Evolutionary conservation across 2,888 invertebrate species (phyloP).

Genomic region (Himalopsyche kuldschensis): DNA sequence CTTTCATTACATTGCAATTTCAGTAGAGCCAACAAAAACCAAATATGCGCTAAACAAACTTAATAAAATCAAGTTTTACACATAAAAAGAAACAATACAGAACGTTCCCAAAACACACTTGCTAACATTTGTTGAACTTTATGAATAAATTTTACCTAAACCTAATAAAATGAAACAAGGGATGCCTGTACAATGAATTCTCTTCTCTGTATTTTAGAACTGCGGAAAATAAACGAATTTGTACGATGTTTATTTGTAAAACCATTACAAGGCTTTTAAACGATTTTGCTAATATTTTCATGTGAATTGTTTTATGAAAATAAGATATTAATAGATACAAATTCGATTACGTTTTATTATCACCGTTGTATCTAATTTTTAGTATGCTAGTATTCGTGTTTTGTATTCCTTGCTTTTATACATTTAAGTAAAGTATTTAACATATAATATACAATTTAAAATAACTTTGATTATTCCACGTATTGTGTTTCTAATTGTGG

Average conservation of each 20-base stretch:
- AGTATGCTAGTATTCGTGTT: no score
- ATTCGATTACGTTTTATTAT: no score
- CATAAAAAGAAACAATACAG: conserved; percentile 4
- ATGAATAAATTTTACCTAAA: neutral
- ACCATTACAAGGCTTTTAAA: no score
- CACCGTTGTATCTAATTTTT: no score
- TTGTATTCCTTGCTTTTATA: no score
- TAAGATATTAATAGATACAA: no score
- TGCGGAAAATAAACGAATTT: neutral
- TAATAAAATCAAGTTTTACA: neutral
- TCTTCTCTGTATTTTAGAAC: neutral
- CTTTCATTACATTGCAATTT: neutral
- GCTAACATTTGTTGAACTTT: neutral
- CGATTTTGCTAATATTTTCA: no score
- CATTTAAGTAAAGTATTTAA: no score
- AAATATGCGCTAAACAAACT: neutral
- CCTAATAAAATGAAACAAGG: conserved; percentile 1
- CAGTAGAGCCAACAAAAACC: neutral
- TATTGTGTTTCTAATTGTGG: no score
- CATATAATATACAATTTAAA: no score
- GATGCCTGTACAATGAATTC: neutral
- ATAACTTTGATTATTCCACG: no score
- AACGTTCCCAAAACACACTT: neutral
- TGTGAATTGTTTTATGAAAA: no score
- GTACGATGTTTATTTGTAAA: neutral